Evolutionary conservation across 2,797 vertebrate genomes (phyloP).

Genomic region (Leptodactylus fallax): DNA sequence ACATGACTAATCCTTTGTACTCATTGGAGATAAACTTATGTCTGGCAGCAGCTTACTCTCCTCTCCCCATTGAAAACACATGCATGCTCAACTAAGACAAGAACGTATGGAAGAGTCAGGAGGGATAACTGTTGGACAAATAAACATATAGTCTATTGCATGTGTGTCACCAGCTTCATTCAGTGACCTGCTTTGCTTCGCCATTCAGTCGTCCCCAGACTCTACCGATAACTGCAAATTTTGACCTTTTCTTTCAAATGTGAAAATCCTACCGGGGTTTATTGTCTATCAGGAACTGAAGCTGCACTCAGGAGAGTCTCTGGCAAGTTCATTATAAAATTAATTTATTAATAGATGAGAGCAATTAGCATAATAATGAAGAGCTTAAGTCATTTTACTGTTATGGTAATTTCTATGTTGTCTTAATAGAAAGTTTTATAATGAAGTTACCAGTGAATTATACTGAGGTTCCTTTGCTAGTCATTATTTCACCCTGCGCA

Average conservation of each 20-base stretch:
- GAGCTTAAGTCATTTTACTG: not conserved
- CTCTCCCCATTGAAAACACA: too few species aligned
- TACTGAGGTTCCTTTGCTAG: not conserved
- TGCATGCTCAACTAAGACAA: too few species aligned
- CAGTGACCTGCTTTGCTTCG: not conserved
- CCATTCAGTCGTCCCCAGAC: not conserved
- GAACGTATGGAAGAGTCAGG: too few species aligned
- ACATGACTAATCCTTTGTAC: too few species aligned
- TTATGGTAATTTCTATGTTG: not conserved
- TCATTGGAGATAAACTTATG: too few species aligned
- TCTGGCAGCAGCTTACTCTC: too few species aligned
- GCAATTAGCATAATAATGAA: slow-evolving; percentile 17
- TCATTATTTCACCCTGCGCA: not conserved
- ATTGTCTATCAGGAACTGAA: not conserved
- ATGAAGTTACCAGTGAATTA: not conserved
- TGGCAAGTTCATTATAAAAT: not conserved
- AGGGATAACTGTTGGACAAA: too few species aligned
- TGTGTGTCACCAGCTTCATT: not conserved
- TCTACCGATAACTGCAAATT: not conserved
- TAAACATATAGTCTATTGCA: not conserved
- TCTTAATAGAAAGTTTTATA: not conserved
- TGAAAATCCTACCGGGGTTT: not conserved
- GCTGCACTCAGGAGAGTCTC: not conserved
- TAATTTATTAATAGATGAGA: not conserved
- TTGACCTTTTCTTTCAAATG: not conserved